Percentiles rank a stretch among this genome's conserved stretches.
These are phyloP conservation scores for Thereva unica DNA, from an alignment of 2,888 invertebrate species.

Conservation along the genomic window DNA sequence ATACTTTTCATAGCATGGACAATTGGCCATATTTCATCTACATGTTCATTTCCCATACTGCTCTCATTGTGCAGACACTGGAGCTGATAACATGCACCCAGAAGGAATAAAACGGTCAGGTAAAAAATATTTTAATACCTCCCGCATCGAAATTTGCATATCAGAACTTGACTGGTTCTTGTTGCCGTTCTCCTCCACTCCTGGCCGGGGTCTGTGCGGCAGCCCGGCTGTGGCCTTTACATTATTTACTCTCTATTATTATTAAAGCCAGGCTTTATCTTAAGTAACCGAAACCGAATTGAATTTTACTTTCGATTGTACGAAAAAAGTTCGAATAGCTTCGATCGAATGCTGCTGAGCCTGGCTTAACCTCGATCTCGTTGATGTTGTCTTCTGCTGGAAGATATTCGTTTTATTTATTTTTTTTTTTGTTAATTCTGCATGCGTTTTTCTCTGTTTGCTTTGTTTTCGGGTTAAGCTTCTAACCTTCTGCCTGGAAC, in stretches of 20 bases:
- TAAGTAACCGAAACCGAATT: conserved; percentile 38
- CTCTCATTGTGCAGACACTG: background rate
- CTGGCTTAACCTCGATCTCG: conserved; percentile 27
- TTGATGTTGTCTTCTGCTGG: conserved; percentile 30
- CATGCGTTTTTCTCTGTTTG: conserved; percentile 3
- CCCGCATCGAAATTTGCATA: conserved; percentile 36
- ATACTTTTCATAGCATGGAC: conserved; percentile 14
- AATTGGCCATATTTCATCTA: conserved; percentile 28
- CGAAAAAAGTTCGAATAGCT: conserved; percentile 31
- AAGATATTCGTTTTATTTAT: conserved; percentile 10
- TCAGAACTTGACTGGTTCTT: conserved; percentile 8
- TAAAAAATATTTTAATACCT: conserved; percentile 18
- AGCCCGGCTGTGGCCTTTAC: conserved; percentile 1
- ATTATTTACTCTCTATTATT: conserved; percentile 26
- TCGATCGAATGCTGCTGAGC: conserved; percentile 6
- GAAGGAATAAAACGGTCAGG: conserved; percentile 2
- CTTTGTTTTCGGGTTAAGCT: conserved; percentile 28
- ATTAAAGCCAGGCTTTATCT: conserved; percentile 16
- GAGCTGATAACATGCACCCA: conserved; percentile 3
- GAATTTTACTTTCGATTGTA: conserved; percentile 42
- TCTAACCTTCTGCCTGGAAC: conserved; percentile 30
- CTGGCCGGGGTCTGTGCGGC: conserved; percentile 19
- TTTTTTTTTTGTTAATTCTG: background rate
- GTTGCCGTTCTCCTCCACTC: conserved; percentile 3
- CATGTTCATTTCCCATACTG: conserved; percentile 1